Base-by-base conservation (phyloP, 2,888 invertebrate species). In the Parnassius smintheus region DNA sequence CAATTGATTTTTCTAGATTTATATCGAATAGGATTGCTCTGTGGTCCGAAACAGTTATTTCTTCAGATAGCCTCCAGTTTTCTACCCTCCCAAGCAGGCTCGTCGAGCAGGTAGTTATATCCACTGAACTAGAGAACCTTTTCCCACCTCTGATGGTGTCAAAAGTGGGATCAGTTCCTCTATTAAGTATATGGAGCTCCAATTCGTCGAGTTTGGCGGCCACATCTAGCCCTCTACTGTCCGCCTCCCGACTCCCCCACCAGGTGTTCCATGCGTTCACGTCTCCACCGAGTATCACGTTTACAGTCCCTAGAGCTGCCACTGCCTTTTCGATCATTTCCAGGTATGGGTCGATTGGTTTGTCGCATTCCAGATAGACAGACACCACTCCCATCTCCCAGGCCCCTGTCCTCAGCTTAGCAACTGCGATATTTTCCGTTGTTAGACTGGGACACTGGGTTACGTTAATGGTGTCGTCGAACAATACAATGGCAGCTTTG, bases 241-340 rank as follows among this genome's bases (percentile, higher is more conserved):
- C 41, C 25, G 1, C 3, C 8, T 44, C 8, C 11, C 44, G 9
- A 44, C 44, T 44, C 1, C 44, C 44, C 44, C 44, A 44, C 44
- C 44, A 44, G 9, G 44, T 44, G 8, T 44, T 44, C 44, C 44
- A 44, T 1, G 44, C 44, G 10, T 44, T 48, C 2, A 48, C 48
- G n/a, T 48, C 48, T n/a, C 48, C 48, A 48, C 48, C 48, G 12
- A 48, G 12, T 12, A 48, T 48, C n/a, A 48, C n/a, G 48, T 48
- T 48, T n/a, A 1, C 48, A 7, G n/a, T 12, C 2, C n/a, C 12
- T 7, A 48, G n/a, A n/a, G n/a, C n/a, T n/a, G n/a, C n/a, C n/a
- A n/a, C n/a, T n/a, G n/a, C n/a, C n/a, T n/a, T n/a, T n/a, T n/a
- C n/a, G n/a, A n/a, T n/a, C n/a, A n/a, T n/a, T n/a, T n/a, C n/a